phyloP scores from a whole-genome alignment of 1,140 invertebrate species.

The Aradophagus sp. region DNA sequence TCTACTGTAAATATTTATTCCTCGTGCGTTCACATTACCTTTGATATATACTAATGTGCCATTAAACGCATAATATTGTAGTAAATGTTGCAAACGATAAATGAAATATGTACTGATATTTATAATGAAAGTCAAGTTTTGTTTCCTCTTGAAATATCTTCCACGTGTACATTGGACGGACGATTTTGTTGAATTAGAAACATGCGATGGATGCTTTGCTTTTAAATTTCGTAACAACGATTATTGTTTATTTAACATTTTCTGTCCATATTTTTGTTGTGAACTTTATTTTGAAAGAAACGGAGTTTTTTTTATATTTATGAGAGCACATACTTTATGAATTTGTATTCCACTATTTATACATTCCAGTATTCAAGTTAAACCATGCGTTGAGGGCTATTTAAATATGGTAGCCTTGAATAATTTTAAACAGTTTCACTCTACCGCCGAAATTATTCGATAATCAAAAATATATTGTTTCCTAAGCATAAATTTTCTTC shows the following conservation, averaged over 20 bases:
- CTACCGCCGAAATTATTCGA: slow-evolving; percentile 8
- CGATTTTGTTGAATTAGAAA: slow-evolving; percentile 1
- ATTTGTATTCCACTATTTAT: slow-evolving; percentile 56
- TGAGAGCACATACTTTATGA: slow-evolving; percentile 37
- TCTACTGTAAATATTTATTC: slow-evolving; percentile 54
- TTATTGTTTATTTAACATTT: slow-evolving; percentile 13
- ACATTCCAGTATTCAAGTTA: no score
- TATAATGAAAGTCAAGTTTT: slow-evolving; percentile 26
- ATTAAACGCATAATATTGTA: slow-evolving; percentile 38
- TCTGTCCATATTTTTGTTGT: neutral
- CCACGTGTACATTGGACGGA: slow-evolving; percentile 11
- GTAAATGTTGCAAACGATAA: slow-evolving; percentile 24
- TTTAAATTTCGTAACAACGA: slow-evolving; percentile 1
- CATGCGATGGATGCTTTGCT: neutral
- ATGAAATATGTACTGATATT: slow-evolving; percentile 18
- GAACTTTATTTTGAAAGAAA: slow-evolving; percentile 44
- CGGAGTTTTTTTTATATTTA: slow-evolving; percentile 55
- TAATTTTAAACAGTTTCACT: neutral
- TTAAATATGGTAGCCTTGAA: slow-evolving; percentile 36
- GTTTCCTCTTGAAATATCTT: slow-evolving; percentile 20
- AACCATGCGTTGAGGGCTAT: slow-evolving; percentile 36
- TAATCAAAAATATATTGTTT: slow-evolving; percentile 15
- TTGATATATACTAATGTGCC: slow-evolving; percentile 54
- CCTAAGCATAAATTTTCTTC: no score
- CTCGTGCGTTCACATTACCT: slow-evolving; percentile 38